Conservation (phyloP, 2,888 invertebrate genomes). For the Cyclophora punctaria region DNA sequence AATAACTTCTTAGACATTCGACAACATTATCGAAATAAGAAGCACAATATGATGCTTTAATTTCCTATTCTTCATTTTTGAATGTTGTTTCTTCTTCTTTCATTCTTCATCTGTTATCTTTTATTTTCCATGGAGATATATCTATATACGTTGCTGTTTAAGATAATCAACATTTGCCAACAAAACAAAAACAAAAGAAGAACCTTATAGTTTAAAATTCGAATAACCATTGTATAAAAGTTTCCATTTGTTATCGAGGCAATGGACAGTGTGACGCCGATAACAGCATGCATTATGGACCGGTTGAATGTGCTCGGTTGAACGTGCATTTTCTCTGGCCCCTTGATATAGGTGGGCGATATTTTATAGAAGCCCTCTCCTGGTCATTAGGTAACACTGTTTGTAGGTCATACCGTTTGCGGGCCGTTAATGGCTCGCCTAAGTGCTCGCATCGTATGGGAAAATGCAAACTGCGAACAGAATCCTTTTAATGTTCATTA, state of each 20-base stretch:
- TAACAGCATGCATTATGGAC: slow-evolving; percentile 36
- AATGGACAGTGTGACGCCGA: slow-evolving; percentile 24
- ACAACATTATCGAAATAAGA: too few species aligned
- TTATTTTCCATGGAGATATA: too few species aligned
- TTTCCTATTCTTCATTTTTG: too few species aligned
- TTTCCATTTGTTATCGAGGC: slow-evolving; percentile 31
- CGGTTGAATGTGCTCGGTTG: slow-evolving; percentile 13
- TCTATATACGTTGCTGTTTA: too few species aligned
- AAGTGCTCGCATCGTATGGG: slow-evolving; percentile 1
- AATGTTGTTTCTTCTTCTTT: too few species aligned
- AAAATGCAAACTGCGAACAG: slow-evolving; percentile 1
- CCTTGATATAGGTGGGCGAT: slow-evolving; percentile 1
- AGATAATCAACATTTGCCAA: slow-evolving; percentile 1
- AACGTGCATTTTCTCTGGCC: slow-evolving; percentile 22
- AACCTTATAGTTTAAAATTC: slow-evolving; percentile 27
- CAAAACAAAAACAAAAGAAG: slow-evolving; percentile 6
- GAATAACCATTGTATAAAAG: slow-evolving; percentile 21
- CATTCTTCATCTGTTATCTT: too few species aligned
- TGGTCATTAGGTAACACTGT: slow-evolving; percentile 29
- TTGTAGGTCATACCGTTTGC: slow-evolving; percentile 22
- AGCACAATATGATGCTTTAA: too few species aligned
- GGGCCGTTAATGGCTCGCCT: slow-evolving; percentile 11
- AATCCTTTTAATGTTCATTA: too few species aligned
- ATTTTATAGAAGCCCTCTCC: slow-evolving; percentile 22
- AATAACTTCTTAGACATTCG: too few species aligned